Conservation (phyloP, 2,797 vertebrate genomes). For the Semotilus atromaculatus region DNA sequence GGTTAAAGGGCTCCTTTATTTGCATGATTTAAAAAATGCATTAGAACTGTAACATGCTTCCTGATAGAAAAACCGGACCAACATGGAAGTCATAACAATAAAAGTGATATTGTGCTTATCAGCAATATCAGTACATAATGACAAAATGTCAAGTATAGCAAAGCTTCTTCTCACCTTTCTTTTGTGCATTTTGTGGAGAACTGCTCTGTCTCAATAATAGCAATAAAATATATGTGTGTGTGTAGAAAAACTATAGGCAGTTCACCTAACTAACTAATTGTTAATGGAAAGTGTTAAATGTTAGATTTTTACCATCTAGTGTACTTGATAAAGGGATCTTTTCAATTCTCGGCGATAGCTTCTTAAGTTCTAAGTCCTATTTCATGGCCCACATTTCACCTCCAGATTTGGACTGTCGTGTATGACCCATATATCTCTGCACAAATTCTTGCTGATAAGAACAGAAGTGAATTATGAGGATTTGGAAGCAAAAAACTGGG, state of each 20-base stretch:
- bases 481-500: constrained; percentile 27
- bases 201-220: not conserved
- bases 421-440: constrained; percentile 32
- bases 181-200: not conserved
- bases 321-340: not conserved
- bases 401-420: constrained; percentile 27
- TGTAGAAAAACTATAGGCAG: not conserved
- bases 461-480: constrained; percentile 57
- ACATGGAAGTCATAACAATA: not conserved
- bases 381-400: constrained; percentile 39
- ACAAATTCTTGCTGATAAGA: constrained; percentile 33
- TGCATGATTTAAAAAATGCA: constrained; percentile 27
- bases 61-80: not conserved
- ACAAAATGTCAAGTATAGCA: not conserved
- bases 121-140: not conserved
- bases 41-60: not conserved
- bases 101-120: not conserved
- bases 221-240: not conserved
- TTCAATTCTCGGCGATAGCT: not conserved
- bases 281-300: not conserved
- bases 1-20: not conserved
- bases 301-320: not conserved
- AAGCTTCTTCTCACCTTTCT: not conserved
- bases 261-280: not conserved
- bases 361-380: not conserved